Evolutionary conservation across 2,113 vertebrate species (phyloP).

Genomic region (Fregetta grallaria): DNA sequence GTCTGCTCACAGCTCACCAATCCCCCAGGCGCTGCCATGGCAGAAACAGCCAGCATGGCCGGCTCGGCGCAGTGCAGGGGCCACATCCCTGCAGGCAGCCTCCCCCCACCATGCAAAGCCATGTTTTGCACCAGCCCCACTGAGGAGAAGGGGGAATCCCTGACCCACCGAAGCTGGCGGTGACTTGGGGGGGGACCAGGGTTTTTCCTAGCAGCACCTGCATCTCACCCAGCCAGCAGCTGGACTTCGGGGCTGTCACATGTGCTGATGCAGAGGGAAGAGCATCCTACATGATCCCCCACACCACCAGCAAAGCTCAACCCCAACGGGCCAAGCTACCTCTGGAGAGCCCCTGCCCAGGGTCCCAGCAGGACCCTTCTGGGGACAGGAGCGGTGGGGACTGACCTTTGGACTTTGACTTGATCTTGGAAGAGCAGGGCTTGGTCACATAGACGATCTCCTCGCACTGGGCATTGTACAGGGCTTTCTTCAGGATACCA

Average conservation of each 20-base stretch:
- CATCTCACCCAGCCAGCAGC: not conserved
- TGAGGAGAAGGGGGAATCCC: not conserved
- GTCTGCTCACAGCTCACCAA: rapidly evolving
- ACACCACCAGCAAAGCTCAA: not conserved
- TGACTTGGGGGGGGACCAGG: not conserved
- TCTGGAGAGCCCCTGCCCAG: not conserved
- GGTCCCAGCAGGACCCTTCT: not conserved
- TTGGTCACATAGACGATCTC: constrained; percentile 87
- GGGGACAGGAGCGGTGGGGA: not conserved
- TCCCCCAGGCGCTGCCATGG: not conserved
- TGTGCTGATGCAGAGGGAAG: not conserved
- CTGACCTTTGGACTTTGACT: constrained; percentile 88
- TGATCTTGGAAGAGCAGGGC: constrained; percentile 86
- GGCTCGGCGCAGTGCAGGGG: rapidly evolving
- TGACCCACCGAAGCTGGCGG: not conserved
- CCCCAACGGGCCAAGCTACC: not conserved
- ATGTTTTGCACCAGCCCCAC: not conserved
- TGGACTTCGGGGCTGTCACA: not conserved
- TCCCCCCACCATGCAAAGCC: not conserved
- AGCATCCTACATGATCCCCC: rapidly evolving
- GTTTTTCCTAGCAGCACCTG: not conserved
- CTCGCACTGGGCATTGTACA: constrained; percentile 92
- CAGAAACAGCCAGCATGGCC: not conserved
- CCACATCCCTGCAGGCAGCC: not conserved
- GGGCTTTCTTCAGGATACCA: constrained; percentile 87